Base-by-base conservation (phyloP, 2,113 vertebrate genomes). In the Oxyruncus cristatus region DNA sequence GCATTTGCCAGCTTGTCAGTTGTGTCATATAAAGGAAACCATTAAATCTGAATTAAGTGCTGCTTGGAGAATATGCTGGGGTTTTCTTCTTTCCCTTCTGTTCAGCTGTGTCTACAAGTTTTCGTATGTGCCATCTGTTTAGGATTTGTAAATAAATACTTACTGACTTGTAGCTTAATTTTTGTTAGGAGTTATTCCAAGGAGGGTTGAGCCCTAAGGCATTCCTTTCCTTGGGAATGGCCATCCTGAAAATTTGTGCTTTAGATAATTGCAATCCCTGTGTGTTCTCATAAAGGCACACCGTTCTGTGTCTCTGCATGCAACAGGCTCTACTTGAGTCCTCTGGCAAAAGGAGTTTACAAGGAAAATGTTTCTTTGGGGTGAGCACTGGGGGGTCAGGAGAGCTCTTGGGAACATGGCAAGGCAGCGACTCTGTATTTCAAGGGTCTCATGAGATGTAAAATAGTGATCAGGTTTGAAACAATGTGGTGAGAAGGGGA, bases 61-160 rank as follows among this genome's bases (percentile, higher is more conserved):
- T 92, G 33, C 50, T 84, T 73, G 42, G 72, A 47, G 59, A 91
- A 19, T 42, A 73, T 7, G 44, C 3, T 33, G 20, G 27, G 30
- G 3, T 5, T 68, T 87, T 82, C 65, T 84, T 42, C 66, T 33
- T 52, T 53, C 50, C 23, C 10, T 90, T 85, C 81, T 66, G 37
- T 71, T 83, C 55, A 59, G 52, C 41, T 83, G 22, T 56, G 62
- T 49, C 44, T 49, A 49, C 44, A 72, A 91, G 70, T 28, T 37
- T 20, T 37, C 3, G 4, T 55, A 24, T 71, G 61, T 80, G 37
- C 39, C 75, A 80, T 90, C 74, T 92, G 74, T 83, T 94, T 33
- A 47, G 85, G 75, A 90, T 92, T 92, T 93, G 67, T 93, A 93
- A 92, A 88, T 55, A 95, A 91, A 92, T 61, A 66, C 49, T 82